Evolutionary conservation across 1,140 invertebrate genomes (phyloP).

Genomic region (Orius laevigatus): DNA sequence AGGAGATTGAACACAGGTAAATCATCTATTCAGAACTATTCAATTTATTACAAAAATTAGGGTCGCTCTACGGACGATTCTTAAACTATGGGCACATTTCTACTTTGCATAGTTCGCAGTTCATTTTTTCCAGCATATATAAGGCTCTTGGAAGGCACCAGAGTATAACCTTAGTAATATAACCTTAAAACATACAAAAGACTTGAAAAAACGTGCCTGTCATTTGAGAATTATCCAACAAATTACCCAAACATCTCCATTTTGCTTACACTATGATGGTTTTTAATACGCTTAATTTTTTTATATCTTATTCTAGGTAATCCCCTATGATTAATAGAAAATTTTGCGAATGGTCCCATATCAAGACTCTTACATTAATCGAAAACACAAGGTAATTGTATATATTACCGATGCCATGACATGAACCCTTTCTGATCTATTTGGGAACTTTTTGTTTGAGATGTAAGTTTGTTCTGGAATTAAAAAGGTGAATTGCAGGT

Average conservation of each 20-base stretch:
- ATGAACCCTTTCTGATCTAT: not conserved
- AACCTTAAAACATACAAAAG: too few relatives aligned
- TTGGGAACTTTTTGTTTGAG: not conserved
- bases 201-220: too few relatives aligned
- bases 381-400: not conserved
- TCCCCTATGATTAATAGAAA: not conserved
- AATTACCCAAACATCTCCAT: too few relatives aligned
- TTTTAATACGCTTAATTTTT: too few relatives aligned
- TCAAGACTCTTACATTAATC: not conserved
- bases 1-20: slow-evolving; percentile 18
- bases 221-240: too few relatives aligned
- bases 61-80: not conserved
- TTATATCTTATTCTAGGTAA: too few relatives aligned
- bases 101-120: not conserved
- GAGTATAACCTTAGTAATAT: not conserved
- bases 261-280: too few relatives aligned
- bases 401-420: not conserved
- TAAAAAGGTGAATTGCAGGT: slow-evolving; percentile 1
- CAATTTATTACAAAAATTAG: not conserved
- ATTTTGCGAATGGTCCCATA: not conserved
- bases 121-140: not conserved
- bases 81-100: not conserved
- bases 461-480: not conserved
- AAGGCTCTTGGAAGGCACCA: not conserved
- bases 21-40: not conserved